Base-by-base conservation (phyloP, 2,888 invertebrate genomes). In the Nomada hirtipes region DNA sequence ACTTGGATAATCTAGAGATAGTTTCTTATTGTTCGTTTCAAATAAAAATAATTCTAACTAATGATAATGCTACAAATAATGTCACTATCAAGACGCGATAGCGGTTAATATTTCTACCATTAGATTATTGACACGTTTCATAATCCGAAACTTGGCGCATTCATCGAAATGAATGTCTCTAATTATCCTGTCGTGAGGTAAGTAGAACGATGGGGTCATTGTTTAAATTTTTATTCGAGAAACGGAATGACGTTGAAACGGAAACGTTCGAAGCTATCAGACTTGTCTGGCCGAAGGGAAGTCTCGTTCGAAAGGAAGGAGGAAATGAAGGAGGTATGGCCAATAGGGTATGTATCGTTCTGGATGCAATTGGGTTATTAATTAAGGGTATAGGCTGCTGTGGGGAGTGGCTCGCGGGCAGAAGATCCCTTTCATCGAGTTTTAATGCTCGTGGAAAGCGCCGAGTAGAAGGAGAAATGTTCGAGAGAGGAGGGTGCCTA, bases 311-410 rank as follows among this genome's bases (percentile, higher is more conserved):
- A 9, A 47, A 52, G 29, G 52, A 68, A 36, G 50, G 42, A 75
- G 2, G 2, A 61, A 36, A 20, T 9, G 26, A 23, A 44, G 15
- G 26, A 70, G 53, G 72, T 26, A 23, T 81, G 69, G 55, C 65
- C 64, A 81, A 79, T 63, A 26, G 76, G 29, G 64, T 78, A 79
- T 44, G 78, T 76, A 81, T 79, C 76, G 81, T 77, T 61, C 36
- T 42, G 53, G 52, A 75, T 84, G 76, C 76, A 83, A 83, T 86
- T 78, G 75, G 76, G 71, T 84, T 85, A 83, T 87, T 86, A 80
- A 87, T 84, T 77, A 89, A 89, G 75, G 60, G 71, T 67, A 73
- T 79, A 80, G 84, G 86, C 63, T 76, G 80, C 53, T 55, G 69
- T 18, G 47, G 77, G 55, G 76, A 76, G 84, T 68, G 80, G 77